A percentile compares a stretch with the other conserved stretches of the same genome.
phyloP scores from a whole-genome alignment of 2,797 vertebrate genomes.

The Rachycentron canadum region DNA sequence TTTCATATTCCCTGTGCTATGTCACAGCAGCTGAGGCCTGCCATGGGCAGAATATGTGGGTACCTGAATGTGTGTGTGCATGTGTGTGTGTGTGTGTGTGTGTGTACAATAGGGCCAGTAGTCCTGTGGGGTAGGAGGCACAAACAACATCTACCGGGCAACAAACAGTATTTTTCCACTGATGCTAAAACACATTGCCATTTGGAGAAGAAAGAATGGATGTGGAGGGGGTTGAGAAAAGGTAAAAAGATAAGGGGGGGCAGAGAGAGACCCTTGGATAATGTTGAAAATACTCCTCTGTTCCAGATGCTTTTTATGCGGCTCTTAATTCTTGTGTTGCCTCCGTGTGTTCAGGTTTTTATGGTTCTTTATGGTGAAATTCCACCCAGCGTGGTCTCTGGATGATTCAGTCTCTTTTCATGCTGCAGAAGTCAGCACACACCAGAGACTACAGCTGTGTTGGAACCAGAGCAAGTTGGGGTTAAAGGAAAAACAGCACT shows the following conservation, averaged over 20 bases:
- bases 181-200: constrained; percentile 41
- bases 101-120: constrained; percentile 46
- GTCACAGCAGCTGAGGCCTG: constrained; percentile 63
- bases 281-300: constrained; percentile 54
- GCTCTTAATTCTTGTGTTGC: constrained; percentile 33
- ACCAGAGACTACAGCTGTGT: constrained; percentile 10
- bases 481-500: constrained; percentile 8
- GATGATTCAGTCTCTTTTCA: constrained; percentile 40
- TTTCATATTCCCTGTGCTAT: constrained; percentile 64
- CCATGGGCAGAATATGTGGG: constrained; percentile 43
- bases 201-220: constrained; percentile 24
- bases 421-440: constrained; percentile 19
- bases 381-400: constrained; percentile 36
- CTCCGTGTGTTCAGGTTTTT: constrained; percentile 35
- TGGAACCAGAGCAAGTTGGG: background rate
- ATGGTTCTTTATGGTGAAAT: constrained; percentile 26
- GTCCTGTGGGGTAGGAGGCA: constrained; percentile 59
- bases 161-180: constrained; percentile 64
- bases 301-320: constrained; percentile 41
- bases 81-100: constrained; percentile 26
- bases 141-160: constrained; percentile 65
- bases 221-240: constrained; percentile 11
- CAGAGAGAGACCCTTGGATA: constrained; percentile 4
- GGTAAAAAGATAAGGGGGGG: background rate
- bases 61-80: constrained; percentile 36